Conservation (phyloP, 2,888 invertebrate genomes). For the Zonitis immaculata region DNA sequence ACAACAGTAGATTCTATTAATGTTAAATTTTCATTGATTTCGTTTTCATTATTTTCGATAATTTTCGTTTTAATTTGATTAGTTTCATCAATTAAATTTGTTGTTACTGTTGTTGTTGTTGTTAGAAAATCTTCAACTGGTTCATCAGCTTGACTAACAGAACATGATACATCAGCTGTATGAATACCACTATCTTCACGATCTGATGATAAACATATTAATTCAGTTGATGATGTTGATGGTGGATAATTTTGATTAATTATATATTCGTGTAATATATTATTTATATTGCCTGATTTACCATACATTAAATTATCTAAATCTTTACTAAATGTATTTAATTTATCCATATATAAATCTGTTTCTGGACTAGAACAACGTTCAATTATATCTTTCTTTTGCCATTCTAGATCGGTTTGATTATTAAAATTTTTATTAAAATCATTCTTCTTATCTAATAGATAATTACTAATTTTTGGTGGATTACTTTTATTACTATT, state of each 20-base stretch:
- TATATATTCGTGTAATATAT: conserved; percentile 52
- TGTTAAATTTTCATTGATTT: too few species aligned
- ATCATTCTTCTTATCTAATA: conserved; percentile 27
- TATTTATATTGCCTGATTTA: conserved; percentile 54
- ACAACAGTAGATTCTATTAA: too few species aligned
- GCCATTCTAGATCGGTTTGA: conserved; percentile 18
- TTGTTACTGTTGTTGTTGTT: conserved; percentile 33
- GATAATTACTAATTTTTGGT: conserved; percentile 36
- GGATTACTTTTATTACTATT: conserved; percentile 24
- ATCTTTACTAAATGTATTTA: conserved; percentile 47
- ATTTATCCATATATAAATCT: conserved; percentile 48
- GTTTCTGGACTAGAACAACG: conserved; percentile 56
- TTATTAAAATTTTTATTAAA: conserved; percentile 6
- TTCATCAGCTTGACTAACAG: conserved; percentile 68
- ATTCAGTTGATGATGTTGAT: conserved; percentile 56
- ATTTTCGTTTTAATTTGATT: too few species aligned
- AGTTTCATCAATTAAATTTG: too few species aligned
- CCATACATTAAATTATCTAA: conserved; percentile 42
- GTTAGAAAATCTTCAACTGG: conserved; percentile 54
- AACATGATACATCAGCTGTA: conserved; percentile 72
- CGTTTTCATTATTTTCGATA: too few species aligned
- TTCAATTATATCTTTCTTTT: conserved; percentile 30
- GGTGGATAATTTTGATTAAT: conserved; percentile 51
- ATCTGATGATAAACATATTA: conserved; percentile 57
- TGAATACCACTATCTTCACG: conserved; percentile 77